These are phyloP conservation scores for Fringilla coelebs DNA, from an alignment of 2,797 vertebrate species.

Conservation along the genomic window DNA sequence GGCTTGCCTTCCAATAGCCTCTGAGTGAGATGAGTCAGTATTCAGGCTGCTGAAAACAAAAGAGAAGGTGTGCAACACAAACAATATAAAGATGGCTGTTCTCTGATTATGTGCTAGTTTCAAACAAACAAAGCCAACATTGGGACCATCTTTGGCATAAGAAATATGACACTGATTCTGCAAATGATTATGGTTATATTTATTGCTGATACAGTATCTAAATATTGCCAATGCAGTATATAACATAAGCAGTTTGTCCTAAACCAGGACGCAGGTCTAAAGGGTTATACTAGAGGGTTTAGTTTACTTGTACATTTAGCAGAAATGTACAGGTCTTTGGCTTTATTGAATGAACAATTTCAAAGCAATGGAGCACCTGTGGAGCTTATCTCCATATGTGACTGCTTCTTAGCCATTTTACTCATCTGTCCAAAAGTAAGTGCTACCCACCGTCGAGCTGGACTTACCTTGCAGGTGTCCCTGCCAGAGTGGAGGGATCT, in stretches of 20 bases:
- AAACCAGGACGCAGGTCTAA: neutral
- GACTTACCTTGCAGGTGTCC: no score
- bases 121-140: neutral
- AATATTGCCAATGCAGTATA: neutral
- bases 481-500: neutral
- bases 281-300: neutral
- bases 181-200: neutral
- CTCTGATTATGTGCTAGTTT: neutral
- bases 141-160: neutral
- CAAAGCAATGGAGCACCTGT: neutral
- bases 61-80: neutral
- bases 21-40: neutral
- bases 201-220: neutral
- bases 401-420: neutral
- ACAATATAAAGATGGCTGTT: neutral
- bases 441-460: rapidly evolving
- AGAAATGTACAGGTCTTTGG: neutral
- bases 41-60: neutral
- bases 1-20: neutral
- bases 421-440: no score
- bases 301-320: no score
- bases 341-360: neutral
- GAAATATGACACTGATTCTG: neutral
- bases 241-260: neutral
- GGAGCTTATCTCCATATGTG: neutral